phyloP scores from a whole-genome alignment of 37 sponge, comb jelly and placozoan species.

The Hexactinellida sp. region DNA sequence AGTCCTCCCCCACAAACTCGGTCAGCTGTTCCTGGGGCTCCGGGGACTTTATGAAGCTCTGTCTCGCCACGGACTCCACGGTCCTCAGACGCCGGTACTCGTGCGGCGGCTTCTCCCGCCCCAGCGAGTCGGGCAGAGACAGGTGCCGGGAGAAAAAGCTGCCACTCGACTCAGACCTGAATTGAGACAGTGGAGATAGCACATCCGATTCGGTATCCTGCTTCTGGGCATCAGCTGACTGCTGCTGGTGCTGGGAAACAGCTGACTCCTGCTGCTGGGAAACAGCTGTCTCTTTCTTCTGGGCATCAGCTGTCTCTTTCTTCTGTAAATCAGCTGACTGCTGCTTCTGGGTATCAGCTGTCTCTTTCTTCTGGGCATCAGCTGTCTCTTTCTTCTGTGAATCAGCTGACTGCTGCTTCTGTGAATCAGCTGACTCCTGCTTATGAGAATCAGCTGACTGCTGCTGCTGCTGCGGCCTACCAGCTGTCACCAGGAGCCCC shows the following conservation, averaged over 20 bases:
- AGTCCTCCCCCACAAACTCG: neutral
- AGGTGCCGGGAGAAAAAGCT: neutral
- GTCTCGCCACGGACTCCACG: conserved; percentile 4
- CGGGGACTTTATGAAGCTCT: neutral
- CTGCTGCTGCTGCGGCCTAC: too few species aligned
- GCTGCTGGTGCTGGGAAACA: too few species aligned
- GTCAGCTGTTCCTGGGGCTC: neutral
- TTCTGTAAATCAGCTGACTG: neutral
- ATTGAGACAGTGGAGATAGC: neutral
- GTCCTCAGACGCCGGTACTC: conserved; percentile 7
- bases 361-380: neutral
- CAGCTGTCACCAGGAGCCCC: too few species aligned
- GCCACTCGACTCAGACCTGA: neutral
- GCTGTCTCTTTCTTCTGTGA: neutral
- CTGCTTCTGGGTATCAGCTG: neutral
- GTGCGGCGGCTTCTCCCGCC: neutral
- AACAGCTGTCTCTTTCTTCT: neutral
- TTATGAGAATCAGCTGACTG: too few species aligned
- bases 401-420: neutral
- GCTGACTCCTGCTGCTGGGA: neutral
- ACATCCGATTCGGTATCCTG: neutral
- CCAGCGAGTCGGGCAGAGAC: neutral
- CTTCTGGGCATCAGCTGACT: neutral
- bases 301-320: neutral
- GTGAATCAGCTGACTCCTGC: neutral